These are phyloP conservation scores for Microcebus griseorufus DNA, from an alignment of 2,113 vertebrate species.

Conservation along the genomic window DNA sequence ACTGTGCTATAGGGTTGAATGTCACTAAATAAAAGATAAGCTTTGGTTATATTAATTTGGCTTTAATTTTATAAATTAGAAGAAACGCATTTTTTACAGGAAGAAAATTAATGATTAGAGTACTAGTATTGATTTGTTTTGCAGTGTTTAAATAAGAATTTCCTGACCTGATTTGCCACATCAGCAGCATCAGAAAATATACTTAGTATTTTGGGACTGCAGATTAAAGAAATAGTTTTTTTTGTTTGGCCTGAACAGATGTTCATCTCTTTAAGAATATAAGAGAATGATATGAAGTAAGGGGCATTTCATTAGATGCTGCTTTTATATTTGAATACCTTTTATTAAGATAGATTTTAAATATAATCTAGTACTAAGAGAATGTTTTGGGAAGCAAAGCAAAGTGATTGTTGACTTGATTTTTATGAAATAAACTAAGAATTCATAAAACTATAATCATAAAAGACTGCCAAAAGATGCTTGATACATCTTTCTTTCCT, in stretches of 20 bases:
- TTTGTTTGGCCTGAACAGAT: slow-evolving; percentile 14
- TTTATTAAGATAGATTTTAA: slow-evolving; percentile 37
- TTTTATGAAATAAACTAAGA: slow-evolving; percentile 22
- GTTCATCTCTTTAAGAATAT: background rate
- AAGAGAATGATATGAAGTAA: background rate
- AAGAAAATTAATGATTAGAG: background rate
- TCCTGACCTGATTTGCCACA: background rate
- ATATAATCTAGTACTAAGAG: background rate
- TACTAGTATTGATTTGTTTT: slow-evolving; percentile 31
- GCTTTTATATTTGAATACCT: background rate
- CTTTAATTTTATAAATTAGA: background rate
- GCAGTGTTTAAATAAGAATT: background rate
- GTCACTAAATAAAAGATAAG: background rate
- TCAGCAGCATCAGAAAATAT: background rate
- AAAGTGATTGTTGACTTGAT: background rate
- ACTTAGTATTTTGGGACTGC: background rate
- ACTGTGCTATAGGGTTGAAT: background rate
- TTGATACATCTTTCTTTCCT: background rate
- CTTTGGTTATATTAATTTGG: background rate
- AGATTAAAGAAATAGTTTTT: slow-evolving; percentile 33
- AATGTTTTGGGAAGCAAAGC: background rate
- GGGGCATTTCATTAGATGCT: background rate
- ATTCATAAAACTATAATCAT: background rate
- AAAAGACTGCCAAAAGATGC: background rate
- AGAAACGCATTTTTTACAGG: slow-evolving; percentile 10